A percentile compares a stretch with the other conserved stretches of the same genome.
Conservation (phyloP, 2,113 vertebrate genomes). For the Rhea pennata region DNA sequence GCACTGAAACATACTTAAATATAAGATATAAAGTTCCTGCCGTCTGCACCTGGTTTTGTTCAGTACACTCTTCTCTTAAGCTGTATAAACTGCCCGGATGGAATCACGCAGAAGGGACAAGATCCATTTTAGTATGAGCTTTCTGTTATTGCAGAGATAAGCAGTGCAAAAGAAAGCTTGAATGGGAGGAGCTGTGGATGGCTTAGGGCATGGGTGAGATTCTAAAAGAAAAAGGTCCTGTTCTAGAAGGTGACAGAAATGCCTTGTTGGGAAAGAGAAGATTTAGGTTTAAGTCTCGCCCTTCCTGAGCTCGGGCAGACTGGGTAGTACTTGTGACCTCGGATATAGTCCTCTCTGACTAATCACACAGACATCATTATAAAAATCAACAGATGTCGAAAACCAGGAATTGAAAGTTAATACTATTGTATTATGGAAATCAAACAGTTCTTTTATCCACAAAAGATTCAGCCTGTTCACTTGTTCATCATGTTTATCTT, state of each 20-base stretch:
- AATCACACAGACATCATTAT: neutral
- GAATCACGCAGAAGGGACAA: neutral
- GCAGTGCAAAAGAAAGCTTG: neutral
- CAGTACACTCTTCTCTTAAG: neutral
- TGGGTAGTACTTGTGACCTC: neutral
- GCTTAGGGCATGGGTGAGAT: neutral
- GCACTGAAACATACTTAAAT: neutral
- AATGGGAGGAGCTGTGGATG: neutral
- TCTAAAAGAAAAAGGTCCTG: neutral
- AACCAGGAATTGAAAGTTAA: neutral
- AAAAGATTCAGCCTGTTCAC: neutral
- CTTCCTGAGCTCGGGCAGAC: neutral
- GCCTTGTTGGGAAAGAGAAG: neutral
- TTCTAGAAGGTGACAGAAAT: neutral
- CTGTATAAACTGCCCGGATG: neutral
- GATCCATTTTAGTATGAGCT: neutral
- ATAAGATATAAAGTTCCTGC: neutral
- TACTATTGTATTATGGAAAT: neutral
- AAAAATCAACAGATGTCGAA: neutral
- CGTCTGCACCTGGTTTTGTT: neutral
- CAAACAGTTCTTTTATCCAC: neutral
- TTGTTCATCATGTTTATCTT: neutral
- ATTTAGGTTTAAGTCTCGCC: neutral
- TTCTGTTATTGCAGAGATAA: neutral
- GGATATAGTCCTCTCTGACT: neutral